Base-by-base conservation (phyloP, 2,797 vertebrate genomes). In the Gymnoscopelus braueri region DNA sequence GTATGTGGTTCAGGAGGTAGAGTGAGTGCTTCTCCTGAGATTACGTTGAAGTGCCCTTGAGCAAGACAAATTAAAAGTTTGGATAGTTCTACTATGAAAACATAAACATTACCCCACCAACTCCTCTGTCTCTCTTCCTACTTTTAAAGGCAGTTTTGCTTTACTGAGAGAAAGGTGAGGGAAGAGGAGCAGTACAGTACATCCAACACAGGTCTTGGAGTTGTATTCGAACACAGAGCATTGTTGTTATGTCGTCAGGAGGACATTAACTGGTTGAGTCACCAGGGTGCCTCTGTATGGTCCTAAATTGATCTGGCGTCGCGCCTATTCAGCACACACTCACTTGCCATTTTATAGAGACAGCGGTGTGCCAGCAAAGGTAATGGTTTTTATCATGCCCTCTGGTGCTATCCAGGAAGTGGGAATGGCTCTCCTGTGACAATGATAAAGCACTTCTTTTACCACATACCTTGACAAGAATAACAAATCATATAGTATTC, bases 361-460 rank as follows among this genome's bases (percentile, higher is more conserved):
- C 72, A 71, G 62, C 75, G 74, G 57, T 56, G 68, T 72, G 75
- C 74, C 49, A 44, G 65, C 74, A 83, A 86, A 70, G 70, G 63
- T 63, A 62, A 65, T 60, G 67, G 35, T 61, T 85, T 80, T 82
- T 76, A 87, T 19, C 52, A 82, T 76, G 64, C 81, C 70, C 69
- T 55, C 19, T 67, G 67, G 87, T 61, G 66, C 77, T 50, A 51
- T 85, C 48, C 4, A 48, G 23, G 67, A 73, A 68, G 69, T 67
- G 77, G 60, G 64, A 63, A 67, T 39, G 66, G 65, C 67, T 77
- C 56, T 71, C 74, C 56, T 64, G 57, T 74, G 71, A 81, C 71
- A 70, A 9, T 44, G 50, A 72, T 49, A 62, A 77, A 77, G 60
- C 68, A 77, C 77, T 47, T 79, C 65, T 81, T 76, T 65, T 66